Base-by-base conservation (phyloP, 1,140 invertebrate genomes). In the Chlorops oryzae region DNA sequence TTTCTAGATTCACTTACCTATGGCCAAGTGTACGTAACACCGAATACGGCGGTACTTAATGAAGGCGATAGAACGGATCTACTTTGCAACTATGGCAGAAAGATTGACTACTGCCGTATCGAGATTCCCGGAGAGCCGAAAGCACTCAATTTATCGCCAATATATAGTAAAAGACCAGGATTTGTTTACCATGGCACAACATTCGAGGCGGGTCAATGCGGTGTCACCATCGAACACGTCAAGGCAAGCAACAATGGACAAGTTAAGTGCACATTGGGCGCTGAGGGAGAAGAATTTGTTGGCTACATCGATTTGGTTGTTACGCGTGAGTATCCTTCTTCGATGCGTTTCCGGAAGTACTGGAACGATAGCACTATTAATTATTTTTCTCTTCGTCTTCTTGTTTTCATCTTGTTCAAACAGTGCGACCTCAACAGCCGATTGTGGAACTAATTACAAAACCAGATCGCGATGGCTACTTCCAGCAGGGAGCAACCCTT, bases 181-280 rank as follows among this genome's bases (percentile, higher is more conserved):
- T 70, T 70, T 17, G 59, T 51, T 20, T 84, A 83, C 59, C 75
- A 66, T 47, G 82, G 82, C 2, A 59, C 59, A 0, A 80, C 81
- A 2, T 51, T 80, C 0, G 65, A 79, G 40, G 60, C 63, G 13
- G 86, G 86, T 1, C 76, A 87, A 50, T 88, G 86, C 56, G 85
- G 85, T 2, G 78, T 83, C 4, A 76, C 68, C 15, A 83, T 88
- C 35, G 67, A 77, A 10, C 72, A 72, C 24, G 77, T 86, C 4
- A 77, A 74, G 46, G 80, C 84, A 28, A 74, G 69, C 45, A 75
- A 84, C 57, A 83, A 88, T 62, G 86, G 86, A 2, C 73, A 77
- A 38, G 78, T 87, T 48, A 81, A 78, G 38, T 88, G 86, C 58
- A 78, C 74, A 13, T 68, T 15, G 74, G 77, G 50, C 35, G 63